Percentiles rank a stretch among this genome's conserved stretches.
phyloP scores from a whole-genome alignment of 2,888 invertebrate species.

The Limnephilus lunatus region DNA sequence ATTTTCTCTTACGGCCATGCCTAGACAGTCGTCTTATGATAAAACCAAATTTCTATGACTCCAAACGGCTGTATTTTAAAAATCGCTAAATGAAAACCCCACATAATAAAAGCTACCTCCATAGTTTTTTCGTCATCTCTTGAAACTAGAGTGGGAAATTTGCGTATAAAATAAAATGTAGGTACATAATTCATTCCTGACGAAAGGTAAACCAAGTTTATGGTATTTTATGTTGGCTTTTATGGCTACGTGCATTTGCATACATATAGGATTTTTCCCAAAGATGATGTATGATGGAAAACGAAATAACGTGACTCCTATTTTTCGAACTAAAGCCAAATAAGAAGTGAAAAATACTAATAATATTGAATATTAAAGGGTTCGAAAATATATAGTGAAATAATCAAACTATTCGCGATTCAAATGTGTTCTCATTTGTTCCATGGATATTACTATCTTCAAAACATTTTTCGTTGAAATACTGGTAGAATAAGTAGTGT shows the following conservation, averaged over 20 bases:
- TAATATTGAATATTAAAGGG: too few species aligned
- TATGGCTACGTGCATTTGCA: not conserved
- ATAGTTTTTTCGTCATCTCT: not conserved
- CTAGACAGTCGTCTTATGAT: not conserved
- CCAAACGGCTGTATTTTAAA: not conserved
- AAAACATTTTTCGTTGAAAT: too few species aligned
- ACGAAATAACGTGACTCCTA: not conserved
- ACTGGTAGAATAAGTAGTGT: too few species aligned
- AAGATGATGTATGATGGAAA: not conserved
- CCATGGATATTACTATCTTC: too few species aligned
- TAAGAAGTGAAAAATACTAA: too few species aligned
- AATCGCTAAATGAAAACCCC: not conserved
- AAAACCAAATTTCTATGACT: not conserved
- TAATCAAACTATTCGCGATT: too few species aligned
- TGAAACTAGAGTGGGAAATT: not conserved
- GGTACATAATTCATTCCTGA: not conserved
- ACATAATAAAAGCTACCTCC: not conserved
- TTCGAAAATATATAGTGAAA: too few species aligned
- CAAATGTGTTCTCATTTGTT: too few species aligned
- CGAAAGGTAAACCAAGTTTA: not conserved
- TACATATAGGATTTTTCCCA: not conserved
- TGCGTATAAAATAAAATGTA: not conserved
- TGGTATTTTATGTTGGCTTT: not conserved
- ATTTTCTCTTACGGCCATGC: not conserved
- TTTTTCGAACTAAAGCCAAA: too few species aligned